These are phyloP conservation scores for Drosophila seclusa DNA, from an alignment of 2,888 invertebrate species.

Conservation along the genomic window DNA sequence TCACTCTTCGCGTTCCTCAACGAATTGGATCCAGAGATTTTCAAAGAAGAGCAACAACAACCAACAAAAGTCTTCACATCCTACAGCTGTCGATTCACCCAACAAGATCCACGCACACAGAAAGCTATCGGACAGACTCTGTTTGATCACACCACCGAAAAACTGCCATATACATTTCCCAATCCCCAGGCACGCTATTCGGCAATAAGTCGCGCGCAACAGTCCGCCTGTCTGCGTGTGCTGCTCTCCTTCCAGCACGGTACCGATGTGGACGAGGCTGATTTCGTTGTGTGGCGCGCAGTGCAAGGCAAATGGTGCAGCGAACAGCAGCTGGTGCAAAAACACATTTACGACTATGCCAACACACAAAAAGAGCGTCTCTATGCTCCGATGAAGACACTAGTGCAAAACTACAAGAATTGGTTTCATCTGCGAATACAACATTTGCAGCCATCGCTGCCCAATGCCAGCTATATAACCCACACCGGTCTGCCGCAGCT, in stretches of 20 bases:
- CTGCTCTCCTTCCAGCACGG: slow-evolving; percentile 57
- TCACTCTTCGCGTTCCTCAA: slow-evolving; percentile 67
- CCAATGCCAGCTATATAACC: slow-evolving; percentile 62
- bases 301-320: slow-evolving; percentile 40
- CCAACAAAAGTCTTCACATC: slow-evolving; percentile 28
- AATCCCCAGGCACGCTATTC: slow-evolving; percentile 53
- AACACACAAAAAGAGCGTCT: slow-evolving; percentile 59
- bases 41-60: slow-evolving; percentile 40
- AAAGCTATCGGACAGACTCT: slow-evolving; percentile 29
- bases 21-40: slow-evolving; percentile 68
- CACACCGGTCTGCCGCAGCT: slow-evolving; percentile 78
- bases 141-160: slow-evolving; percentile 60
- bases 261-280: slow-evolving; percentile 41
- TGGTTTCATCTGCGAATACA: slow-evolving; percentile 57
- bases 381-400: slow-evolving; percentile 58
- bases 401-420: slow-evolving; percentile 62
- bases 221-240: slow-evolving; percentile 69
- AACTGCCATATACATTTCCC: slow-evolving; percentile 53
- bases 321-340: slow-evolving; percentile 66
- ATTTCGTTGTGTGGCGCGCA: slow-evolving; percentile 61
- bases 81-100: slow-evolving; percentile 12
- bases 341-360: slow-evolving; percentile 62
- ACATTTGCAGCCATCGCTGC: slow-evolving; percentile 35
- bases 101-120: slow-evolving; percentile 77
- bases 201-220: slow-evolving; percentile 57